These are phyloP conservation scores for Temnothorax unifasciatus DNA, from an alignment of 2,888 invertebrate genomes.

Conservation along the genomic window DNA sequence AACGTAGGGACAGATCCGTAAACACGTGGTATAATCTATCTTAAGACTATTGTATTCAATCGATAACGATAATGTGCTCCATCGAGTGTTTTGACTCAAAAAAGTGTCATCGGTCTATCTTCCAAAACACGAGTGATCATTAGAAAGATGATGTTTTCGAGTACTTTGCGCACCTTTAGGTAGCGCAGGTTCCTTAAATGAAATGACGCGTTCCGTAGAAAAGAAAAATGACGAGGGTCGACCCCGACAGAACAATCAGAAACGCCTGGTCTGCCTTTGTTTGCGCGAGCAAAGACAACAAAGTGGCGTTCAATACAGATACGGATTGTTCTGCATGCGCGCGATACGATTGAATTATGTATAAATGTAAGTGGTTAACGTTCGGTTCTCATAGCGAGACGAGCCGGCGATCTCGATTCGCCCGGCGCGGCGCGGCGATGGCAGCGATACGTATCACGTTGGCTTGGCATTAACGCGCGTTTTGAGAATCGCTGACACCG, in stretches of 20 bases:
- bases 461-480: constrained; percentile 18
- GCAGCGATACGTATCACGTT: background rate
- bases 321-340: constrained; percentile 8
- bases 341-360: constrained; percentile 21
- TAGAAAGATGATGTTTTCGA: background rate
- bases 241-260: background rate
- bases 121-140: background rate
- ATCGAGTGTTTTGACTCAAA: background rate
- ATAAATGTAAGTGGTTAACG: constrained; percentile 17
- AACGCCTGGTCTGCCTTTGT: constrained; percentile 7
- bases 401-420: background rate
- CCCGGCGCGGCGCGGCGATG: background rate
- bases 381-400: constrained; percentile 9
- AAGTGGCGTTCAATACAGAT: constrained; percentile 17
- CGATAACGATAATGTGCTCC: background rate
- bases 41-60: background rate
- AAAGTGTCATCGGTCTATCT: background rate
- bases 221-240: background rate
- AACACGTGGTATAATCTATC: background rate
- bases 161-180: background rate
- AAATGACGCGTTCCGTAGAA: background rate
- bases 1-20: background rate
- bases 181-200: background rate
- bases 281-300: constrained; percentile 15
- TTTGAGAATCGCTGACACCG: constrained; percentile 64